Evolutionary conservation across 2,888 invertebrate genomes (phyloP).

Genomic region (Troglohyphantes excavatus): DNA sequence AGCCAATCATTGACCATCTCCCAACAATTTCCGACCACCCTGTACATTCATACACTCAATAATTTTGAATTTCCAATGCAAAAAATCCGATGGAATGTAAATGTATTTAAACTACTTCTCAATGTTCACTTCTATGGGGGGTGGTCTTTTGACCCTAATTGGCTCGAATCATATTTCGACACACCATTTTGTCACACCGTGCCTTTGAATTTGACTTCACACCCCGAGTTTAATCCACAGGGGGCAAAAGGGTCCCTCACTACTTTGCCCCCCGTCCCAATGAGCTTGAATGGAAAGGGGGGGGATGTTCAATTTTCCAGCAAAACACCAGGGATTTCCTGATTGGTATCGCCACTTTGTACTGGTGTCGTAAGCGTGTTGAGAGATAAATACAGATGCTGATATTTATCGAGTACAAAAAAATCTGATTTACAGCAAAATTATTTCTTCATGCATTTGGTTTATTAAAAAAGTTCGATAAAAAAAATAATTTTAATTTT

Average conservation of each 20-base stretch:
- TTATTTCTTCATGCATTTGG: too few species aligned
- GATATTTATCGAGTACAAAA: background rate
- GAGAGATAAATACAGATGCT: background rate
- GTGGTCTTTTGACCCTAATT: constrained; percentile 50
- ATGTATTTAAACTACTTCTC: too few species aligned
- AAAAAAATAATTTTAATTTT: too few species aligned
- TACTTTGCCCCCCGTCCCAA: constrained; percentile 4
- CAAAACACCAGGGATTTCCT: background rate
- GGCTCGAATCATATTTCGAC: constrained; percentile 42
- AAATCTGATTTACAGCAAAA: too few species aligned
- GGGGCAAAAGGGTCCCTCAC: background rate
- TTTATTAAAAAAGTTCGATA: too few species aligned
- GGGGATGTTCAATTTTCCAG: constrained; percentile 31
- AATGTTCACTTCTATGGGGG: too few species aligned
- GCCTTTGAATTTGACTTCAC: constrained; percentile 45
- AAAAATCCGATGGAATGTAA: too few species aligned
- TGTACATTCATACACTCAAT: too few species aligned
- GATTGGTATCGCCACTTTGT: background rate
- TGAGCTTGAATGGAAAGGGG: constrained; percentile 19
- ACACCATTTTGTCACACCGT: constrained; percentile 43
- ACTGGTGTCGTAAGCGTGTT: constrained; percentile 1
- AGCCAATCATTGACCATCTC: too few species aligned
- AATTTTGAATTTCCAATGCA: too few species aligned
- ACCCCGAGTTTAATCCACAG: constrained; percentile 25
- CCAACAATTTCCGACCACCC: too few species aligned